Evolutionary conservation across 2,797 vertebrate genomes (phyloP).

Genomic region (Sebastes hopkinsi): DNA sequence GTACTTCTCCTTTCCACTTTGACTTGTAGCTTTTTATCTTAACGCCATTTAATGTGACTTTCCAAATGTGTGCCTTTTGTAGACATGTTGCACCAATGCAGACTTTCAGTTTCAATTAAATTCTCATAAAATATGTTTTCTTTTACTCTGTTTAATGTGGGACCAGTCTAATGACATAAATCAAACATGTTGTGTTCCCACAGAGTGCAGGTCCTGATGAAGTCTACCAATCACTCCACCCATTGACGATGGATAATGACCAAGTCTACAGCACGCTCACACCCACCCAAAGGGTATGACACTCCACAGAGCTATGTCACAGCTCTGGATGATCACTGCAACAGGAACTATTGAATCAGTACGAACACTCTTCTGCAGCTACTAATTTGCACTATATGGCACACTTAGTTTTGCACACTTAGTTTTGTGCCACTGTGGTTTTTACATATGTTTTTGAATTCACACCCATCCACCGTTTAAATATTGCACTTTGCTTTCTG

Average conservation of each 20-base stretch:
- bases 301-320: background rate
- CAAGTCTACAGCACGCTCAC: background rate
- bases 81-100: too few species aligned
- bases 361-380: background rate
- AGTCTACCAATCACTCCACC: background rate
- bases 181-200: background rate
- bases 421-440: too few species aligned
- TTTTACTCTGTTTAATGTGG: background rate
- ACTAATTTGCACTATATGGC: too few species aligned
- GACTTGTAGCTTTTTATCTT: accelerated
- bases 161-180: accelerated
- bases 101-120: too few species aligned
- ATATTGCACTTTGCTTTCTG: too few species aligned
- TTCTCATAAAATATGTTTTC: too few species aligned
- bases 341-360: too few species aligned
- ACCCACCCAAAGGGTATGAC: background rate
- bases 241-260: background rate
- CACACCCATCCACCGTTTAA: too few species aligned
- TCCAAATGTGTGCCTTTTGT: background rate
- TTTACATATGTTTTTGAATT: too few species aligned
- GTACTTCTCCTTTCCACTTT: background rate
- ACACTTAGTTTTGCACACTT: too few species aligned
- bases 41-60: background rate
- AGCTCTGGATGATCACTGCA: background rate
- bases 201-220: background rate